Evolutionary conservation across 2,797 vertebrate species (phyloP), one percentile per base, ranked within the genome.

Genomic region (Meriones psammophilus): DNA sequence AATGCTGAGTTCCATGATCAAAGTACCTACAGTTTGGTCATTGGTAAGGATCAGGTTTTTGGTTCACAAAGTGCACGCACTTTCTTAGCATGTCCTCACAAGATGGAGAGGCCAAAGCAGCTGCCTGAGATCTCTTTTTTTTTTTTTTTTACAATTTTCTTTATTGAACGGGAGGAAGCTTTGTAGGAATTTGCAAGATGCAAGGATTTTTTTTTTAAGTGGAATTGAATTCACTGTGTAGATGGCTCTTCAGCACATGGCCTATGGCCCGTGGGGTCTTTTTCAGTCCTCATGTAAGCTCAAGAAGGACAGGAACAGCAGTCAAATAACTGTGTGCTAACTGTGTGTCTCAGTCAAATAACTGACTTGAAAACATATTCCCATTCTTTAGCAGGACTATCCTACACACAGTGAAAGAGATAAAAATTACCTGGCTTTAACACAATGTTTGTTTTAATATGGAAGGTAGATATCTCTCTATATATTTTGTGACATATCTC

Each of bases 381-480:
- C 42, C 91, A 33, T 15, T 88, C 12, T 79, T 90, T 89, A 30
- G 30, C 54, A 71, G 33, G 2, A 14, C 4, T 83, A 33, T 73
- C 39, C 24, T 90, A 13, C 12, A 24, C 79, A 28, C 86, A 79
- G 58, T 58, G 36, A 77, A 88, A 71, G 96, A 94, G 69, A 64
- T 50, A n/a, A 22, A 54, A 42, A 79, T 42, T n/a, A 56, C 22
- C 33, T 33, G 77, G 24, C 54, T 22, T 64, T 78, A 78, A 39
- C 28, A 64, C 24, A 81, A 36, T 10, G 56, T 69, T 76, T 79
- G 50, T 85, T 68, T 50, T 88, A 68, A 62, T 14, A 24, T 17
- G 12, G 36, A 17, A 22, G 12, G 2, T 24, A 92, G 15, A 58
- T 30, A 2, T 58, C 14, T 58, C 14, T 17, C 14, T 18, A 54